Evolutionary conservation across 2,888 invertebrate genomes (phyloP), one percentile per base, ranked within the genome.

Genomic region (Tachina lurida): DNA sequence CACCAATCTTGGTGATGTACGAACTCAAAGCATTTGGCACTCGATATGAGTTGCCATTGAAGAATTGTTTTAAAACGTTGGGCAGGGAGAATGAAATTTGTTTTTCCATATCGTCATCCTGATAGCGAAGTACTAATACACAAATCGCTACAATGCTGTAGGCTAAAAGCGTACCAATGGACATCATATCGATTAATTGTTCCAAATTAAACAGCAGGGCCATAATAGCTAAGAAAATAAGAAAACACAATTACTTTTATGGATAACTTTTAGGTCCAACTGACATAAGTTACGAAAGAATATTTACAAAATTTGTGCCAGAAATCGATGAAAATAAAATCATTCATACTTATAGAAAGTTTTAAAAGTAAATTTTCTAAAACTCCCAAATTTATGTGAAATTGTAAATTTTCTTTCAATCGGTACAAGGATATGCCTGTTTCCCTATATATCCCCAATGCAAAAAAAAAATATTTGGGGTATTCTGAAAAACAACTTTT

Each of bases 151-250:
- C 98, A 87, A 98, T 97, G 3, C 97, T 97, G 91, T 98, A 98
- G 0, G 98, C 98, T 74, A 97, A 94, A 1, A 98, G 93, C 0
- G 97, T 97, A 13, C 97, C 97, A 89, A 98, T 98, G 10, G 98
- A 98, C 97, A 98, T 98, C 96, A 98, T 98, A 90, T 98, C 97
- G 85, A 98, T 98, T 80, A 98, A 93, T 91, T 98, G 98, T 85
- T 97, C 95, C 84, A 98, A 93, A 93, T 98, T 96, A 92, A 98
- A 97, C n/a, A 98, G 91, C 0, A 97, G 94, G 0, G 98, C 97
- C 96, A 98, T 97, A 5, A 96, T 78, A 22, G 96, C 97, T 95
- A 79, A 10, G 63, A 63, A 52, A 62, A 62, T 15, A 47, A 43
- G 49, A 63, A 74, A 8, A 43, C 31, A 31, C 7, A 31, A 31